Evolutionary conservation across 2,888 invertebrate genomes (phyloP).

Genomic region (Dryobotodes eremita): DNA sequence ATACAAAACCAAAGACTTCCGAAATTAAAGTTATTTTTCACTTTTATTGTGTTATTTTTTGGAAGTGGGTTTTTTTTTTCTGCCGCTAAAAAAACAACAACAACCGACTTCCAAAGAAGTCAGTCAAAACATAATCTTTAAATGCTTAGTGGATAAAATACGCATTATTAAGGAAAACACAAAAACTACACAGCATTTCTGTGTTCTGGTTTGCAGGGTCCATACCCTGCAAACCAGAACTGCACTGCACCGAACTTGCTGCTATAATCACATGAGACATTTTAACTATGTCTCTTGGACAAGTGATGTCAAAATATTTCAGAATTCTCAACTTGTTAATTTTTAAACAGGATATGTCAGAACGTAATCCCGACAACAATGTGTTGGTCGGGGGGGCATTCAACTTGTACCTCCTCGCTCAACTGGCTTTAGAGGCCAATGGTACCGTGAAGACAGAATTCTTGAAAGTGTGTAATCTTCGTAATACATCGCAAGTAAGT

Average conservation of each 20-base stretch:
- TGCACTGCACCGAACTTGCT: too few relatives aligned
- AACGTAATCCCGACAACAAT: constrained; percentile 29
- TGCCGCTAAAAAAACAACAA: too few relatives aligned
- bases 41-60: too few relatives aligned
- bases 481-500: constrained; percentile 55
- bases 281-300: neutral
- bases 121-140: too few relatives aligned
- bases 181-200: neutral
- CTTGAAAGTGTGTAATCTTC: constrained; percentile 42
- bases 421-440: constrained; percentile 28
- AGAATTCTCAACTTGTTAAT: neutral
- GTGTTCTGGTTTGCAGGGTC: neutral
- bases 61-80: too few relatives aligned
- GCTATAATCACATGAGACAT: neutral
- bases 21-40: too few relatives aligned
- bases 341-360: constrained; percentile 44
- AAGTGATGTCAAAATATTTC: neutral
- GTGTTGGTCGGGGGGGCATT: constrained; percentile 51
- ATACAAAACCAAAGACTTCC: too few relatives aligned
- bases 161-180: too few relatives aligned
- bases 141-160: too few relatives aligned
- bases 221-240: too few relatives aligned
- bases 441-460: constrained; percentile 35
- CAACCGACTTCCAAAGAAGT: too few relatives aligned
- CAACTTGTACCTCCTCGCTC: constrained; percentile 33